Percentiles rank a stretch among this genome's conserved stretches.
Evolutionary conservation across 2,113 vertebrate species (phyloP).

Genomic region (Myotis lucifugus): DNA sequence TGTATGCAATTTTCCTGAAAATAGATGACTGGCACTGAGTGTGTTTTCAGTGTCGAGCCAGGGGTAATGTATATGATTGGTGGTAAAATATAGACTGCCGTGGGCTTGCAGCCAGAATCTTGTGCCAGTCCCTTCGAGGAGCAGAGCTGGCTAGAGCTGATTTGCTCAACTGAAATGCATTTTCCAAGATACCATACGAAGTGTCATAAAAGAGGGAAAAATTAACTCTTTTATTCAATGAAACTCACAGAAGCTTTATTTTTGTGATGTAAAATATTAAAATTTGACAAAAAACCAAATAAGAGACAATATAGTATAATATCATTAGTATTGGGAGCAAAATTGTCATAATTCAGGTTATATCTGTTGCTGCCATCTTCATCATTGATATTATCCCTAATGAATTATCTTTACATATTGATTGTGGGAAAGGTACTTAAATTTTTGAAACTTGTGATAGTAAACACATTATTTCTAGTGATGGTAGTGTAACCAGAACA

Average conservation of each 20-base stretch:
- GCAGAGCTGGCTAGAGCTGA: conserved; percentile 1
- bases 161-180: conserved; percentile 75
- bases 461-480: background rate
- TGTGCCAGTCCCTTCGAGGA: conserved; percentile 79
- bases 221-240: background rate
- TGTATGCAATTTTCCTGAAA: conserved; percentile 78
- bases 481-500: background rate
- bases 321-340: background rate
- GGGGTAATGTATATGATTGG: conserved; percentile 81
- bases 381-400: background rate
- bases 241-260: background rate
- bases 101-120: conserved; percentile 64
- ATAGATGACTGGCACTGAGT: conserved; percentile 79
- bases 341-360: background rate
- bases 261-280: background rate
- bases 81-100: conserved; percentile 82
- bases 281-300: background rate
- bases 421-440: background rate
- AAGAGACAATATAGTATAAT: background rate
- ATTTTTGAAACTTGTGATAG: background rate
- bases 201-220: conserved; percentile 43
- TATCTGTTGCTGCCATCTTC: background rate
- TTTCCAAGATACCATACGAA: conserved; percentile 62
- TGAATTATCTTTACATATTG: background rate
- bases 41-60: conserved; percentile 83